These are phyloP conservation scores for Nomada hirtipes DNA, from an alignment of 2,888 invertebrate species.

Conservation along the genomic window DNA sequence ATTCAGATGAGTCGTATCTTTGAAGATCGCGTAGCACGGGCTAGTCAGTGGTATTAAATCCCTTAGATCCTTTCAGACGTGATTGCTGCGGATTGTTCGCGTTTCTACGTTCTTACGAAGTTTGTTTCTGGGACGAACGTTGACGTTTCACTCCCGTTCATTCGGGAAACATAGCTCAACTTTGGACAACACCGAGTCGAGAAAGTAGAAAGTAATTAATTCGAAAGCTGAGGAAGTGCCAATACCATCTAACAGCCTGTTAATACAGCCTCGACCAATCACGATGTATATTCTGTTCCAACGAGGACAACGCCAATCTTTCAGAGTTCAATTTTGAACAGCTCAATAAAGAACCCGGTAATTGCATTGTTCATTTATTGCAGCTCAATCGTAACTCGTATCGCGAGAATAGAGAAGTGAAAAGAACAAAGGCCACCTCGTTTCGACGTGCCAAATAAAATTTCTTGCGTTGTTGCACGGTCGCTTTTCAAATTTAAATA, in stretches of 20 bases:
- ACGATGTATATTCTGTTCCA: too few species aligned
- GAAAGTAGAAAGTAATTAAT: too few species aligned
- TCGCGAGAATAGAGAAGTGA: not conserved
- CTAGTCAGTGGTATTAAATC: not conserved
- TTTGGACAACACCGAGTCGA: not conserved
- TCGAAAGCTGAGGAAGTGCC: not conserved
- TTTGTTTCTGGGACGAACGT: slow-evolving; percentile 5
- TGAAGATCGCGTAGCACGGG: not conserved
- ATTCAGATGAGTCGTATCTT: not conserved
- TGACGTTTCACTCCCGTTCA: not conserved
- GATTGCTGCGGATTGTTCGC: too few species aligned
- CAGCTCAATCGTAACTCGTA: not conserved
- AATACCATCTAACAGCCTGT: too few species aligned
- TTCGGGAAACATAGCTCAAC: not conserved
- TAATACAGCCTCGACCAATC: too few species aligned
- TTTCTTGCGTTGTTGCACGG: not conserved
- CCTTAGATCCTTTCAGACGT: too few species aligned
- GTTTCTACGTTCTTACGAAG: not conserved
- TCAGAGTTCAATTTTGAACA: too few species aligned
- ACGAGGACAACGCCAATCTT: too few species aligned
- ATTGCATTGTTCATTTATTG: not conserved
- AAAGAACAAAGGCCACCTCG: not conserved
- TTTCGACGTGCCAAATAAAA: not conserved
- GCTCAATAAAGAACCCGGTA: not conserved
- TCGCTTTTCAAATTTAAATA: slow-evolving; percentile 13